Evolutionary conservation across 2,113 vertebrate genomes (phyloP).

Genomic region (Brachypteracias leptosomus): DNA sequence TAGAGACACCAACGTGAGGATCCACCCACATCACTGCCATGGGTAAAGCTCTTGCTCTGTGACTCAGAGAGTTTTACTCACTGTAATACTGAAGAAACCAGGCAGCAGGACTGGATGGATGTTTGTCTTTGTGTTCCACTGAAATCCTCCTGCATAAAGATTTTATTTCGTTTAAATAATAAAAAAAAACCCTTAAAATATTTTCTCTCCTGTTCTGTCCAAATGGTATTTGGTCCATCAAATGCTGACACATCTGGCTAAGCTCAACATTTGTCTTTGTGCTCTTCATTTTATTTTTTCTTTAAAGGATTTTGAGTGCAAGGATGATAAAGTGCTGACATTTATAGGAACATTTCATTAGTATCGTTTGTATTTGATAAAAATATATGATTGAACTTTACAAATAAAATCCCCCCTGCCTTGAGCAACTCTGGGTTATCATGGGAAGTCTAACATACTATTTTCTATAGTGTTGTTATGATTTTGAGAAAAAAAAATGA

Average conservation of each 20-base stretch:
- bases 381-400: conserved; percentile 58
- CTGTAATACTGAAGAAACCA: conserved; percentile 35
- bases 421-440: conserved; percentile 16
- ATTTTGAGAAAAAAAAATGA: background rate
- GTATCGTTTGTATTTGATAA: conserved; percentile 45
- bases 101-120: conserved; percentile 39
- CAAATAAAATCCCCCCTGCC: conserved; percentile 20
- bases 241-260: conserved; percentile 42
- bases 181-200: conserved; percentile 61
- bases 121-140: conserved; percentile 21
- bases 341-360: conserved; percentile 47
- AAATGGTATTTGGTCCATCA: conserved; percentile 57
- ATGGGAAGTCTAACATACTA: background rate
- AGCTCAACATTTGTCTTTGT: conserved; percentile 39
- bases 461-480: background rate
- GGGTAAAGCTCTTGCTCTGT: conserved; percentile 16
- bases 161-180: conserved; percentile 71
- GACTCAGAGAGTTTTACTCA: conserved; percentile 29
- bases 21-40: conserved; percentile 10
- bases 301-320: conserved; percentile 20
- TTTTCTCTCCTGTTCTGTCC: conserved; percentile 56
- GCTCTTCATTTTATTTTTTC: conserved; percentile 46
- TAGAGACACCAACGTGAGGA: conserved; percentile 19
- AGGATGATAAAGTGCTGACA: conserved; percentile 46
- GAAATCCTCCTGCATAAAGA: conserved; percentile 62